phyloP scores from a whole-genome alignment of 2,113 vertebrate genomes.

The Gnathonemus echidnorhynchus region DNA sequence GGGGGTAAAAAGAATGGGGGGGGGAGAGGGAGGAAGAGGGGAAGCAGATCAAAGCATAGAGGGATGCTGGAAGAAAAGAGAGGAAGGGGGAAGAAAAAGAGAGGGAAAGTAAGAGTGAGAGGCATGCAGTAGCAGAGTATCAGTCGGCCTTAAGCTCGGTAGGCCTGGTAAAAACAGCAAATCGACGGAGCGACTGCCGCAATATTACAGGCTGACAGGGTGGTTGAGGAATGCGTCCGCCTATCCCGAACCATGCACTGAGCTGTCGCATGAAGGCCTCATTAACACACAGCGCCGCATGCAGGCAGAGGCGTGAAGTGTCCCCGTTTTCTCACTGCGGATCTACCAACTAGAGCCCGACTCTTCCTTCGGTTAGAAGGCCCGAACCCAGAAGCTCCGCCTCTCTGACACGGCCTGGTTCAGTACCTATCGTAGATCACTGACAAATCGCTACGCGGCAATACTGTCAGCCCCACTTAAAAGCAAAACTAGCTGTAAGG shows the following conservation, averaged over 20 bases:
- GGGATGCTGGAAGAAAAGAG: constrained; percentile 32
- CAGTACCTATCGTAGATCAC: background rate
- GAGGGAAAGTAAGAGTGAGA: constrained; percentile 32
- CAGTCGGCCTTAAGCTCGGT: constrained; percentile 26
- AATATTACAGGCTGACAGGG: background rate
- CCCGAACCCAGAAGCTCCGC: background rate
- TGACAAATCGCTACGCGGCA: background rate
- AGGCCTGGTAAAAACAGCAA: constrained; percentile 19
- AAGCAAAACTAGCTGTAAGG: background rate
- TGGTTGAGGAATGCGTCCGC: background rate
- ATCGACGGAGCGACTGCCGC: constrained; percentile 15
- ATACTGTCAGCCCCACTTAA: background rate
- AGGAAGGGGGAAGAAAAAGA: constrained; percentile 17
- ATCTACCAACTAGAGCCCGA: background rate
- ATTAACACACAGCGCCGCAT: background rate
- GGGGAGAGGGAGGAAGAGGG: constrained; percentile 21
- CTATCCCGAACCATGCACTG: background rate
- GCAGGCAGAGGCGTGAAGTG: background rate
- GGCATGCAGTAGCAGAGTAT: constrained; percentile 64
- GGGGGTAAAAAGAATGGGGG: constrained; percentile 22
- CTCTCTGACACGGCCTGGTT: background rate
- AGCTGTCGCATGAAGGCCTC: background rate
- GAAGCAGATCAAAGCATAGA: constrained; percentile 54
- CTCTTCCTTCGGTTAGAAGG: background rate
- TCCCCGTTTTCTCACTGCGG: background rate